Conservation (phyloP, 2,888 invertebrate species). For the Malthinus flaveolus region DNA sequence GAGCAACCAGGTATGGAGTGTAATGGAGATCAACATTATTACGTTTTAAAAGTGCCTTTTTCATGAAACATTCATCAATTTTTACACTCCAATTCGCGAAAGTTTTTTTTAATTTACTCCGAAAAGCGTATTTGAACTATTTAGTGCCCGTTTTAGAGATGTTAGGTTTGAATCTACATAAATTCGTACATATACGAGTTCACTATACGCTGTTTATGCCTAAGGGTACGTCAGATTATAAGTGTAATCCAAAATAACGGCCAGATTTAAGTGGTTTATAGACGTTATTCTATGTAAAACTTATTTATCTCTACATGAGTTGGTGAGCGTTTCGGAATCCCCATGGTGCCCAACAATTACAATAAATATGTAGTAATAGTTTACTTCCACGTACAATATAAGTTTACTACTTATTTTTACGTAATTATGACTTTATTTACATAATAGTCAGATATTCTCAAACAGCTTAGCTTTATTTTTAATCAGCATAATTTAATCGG, state of each 20-base stretch:
- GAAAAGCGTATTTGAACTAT: no score
- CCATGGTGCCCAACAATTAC: slow-evolving; percentile 19
- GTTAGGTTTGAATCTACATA: no score
- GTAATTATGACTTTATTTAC: neutral
- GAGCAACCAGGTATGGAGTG: no score
- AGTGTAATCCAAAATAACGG: slow-evolving; percentile 28
- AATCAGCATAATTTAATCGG: no score
- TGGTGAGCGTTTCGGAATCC: slow-evolving; percentile 16
- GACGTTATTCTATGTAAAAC: slow-evolving; percentile 25
- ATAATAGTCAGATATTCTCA: no score
- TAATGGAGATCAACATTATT: no score
- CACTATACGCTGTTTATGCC: slow-evolving; percentile 17
- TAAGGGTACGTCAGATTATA: slow-evolving; percentile 23
- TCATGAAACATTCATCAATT: no score
- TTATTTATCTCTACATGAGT: slow-evolving; percentile 20
- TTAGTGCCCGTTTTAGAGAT: no score
- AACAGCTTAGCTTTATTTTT: no score
- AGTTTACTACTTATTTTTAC: neutral
- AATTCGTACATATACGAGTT: slow-evolving; percentile 3
- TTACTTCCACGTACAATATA: neutral
- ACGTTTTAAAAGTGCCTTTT: no score
- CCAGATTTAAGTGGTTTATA: slow-evolving; percentile 25
- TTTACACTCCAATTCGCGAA: no score
- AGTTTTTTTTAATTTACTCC: no score
- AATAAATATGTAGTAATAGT: slow-evolving; percentile 11